phyloP scores from a whole-genome alignment of 2,113 vertebrate species.

The Anhinga rufa region DNA sequence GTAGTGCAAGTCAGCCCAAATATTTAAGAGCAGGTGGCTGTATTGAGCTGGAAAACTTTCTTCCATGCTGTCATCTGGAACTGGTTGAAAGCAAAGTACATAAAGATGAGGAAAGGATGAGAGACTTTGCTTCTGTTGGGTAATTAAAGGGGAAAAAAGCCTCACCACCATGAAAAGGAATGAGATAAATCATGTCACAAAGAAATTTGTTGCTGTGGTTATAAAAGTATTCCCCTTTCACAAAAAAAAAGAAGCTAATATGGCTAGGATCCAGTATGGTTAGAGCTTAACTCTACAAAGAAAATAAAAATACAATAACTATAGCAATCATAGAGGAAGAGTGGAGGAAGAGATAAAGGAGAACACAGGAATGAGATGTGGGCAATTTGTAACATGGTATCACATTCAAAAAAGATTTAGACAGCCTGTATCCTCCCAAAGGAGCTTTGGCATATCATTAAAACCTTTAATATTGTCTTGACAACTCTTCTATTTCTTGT shows the following conservation, averaged over 20 bases:
- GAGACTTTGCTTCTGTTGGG: slow-evolving; percentile 30
- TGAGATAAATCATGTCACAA: slow-evolving; percentile 9
- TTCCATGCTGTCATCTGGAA: slow-evolving; percentile 39
- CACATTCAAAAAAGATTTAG: background rate
- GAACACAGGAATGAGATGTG: background rate
- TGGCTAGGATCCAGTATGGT: background rate
- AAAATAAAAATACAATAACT: slow-evolving; percentile 7
- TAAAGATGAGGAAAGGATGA: slow-evolving; percentile 21
- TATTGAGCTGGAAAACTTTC: background rate
- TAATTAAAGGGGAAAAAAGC: slow-evolving; percentile 23
- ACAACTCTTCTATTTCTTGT: background rate
- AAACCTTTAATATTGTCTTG: background rate
- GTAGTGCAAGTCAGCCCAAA: background rate
- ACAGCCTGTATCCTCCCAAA: background rate
- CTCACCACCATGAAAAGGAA: background rate
- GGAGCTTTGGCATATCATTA: background rate
- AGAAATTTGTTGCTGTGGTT: slow-evolving; percentile 3
- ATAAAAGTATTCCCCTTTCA: background rate
- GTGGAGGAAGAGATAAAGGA: slow-evolving; percentile 32
- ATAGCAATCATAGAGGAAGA: slow-evolving; percentile 7
- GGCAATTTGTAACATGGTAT: background rate
- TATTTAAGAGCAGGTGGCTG: background rate
- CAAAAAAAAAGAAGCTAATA: background rate
- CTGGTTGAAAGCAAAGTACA: slow-evolving; percentile 14
- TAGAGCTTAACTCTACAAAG: background rate